A percentile compares a stretch with the other conserved stretches of the same genome.
Evolutionary conservation across 2,113 vertebrate genomes (phyloP).

Genomic region (Myiopsitta monachus): DNA sequence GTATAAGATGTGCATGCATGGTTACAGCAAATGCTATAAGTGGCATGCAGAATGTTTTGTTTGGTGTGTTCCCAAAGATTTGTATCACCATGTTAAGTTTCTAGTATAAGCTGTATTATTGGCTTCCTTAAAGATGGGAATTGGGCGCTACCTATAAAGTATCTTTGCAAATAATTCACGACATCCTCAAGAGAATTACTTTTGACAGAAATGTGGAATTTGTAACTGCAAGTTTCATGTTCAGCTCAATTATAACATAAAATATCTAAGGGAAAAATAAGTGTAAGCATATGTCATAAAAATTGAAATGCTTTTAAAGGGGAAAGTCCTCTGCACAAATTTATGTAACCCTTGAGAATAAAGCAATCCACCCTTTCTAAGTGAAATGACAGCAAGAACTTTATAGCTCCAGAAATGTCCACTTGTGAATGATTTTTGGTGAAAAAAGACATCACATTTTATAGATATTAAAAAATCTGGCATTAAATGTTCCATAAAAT

Average conservation of each 20-base stretch:
- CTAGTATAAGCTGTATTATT: not conserved
- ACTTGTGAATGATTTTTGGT: not conserved
- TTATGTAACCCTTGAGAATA: not conserved
- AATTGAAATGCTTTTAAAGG: not conserved
- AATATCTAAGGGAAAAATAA: not conserved
- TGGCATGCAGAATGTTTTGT: not conserved
- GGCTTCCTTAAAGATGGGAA: not conserved
- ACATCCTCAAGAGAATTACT: not conserved
- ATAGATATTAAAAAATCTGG: not conserved
- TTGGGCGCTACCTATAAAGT: not conserved
- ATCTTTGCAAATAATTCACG: not conserved
- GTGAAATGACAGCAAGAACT: not conserved
- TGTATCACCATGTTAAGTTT: not conserved
- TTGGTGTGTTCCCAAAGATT: not conserved
- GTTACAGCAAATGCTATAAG: not conserved
- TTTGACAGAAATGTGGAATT: not conserved
- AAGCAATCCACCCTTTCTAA: not conserved
- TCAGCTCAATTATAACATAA: not conserved
- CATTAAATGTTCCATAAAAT: not conserved
- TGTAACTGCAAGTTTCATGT: not conserved
- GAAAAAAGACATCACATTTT: not conserved
- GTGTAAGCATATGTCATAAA: not conserved
- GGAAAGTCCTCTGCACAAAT: not conserved
- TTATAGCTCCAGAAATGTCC: not conserved
- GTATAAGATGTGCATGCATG: not conserved